Percentiles rank a stretch among this genome's conserved stretches.
Evolutionary conservation across 2,797 vertebrate genomes (phyloP).

Genomic region (Macroramphosus scolopax): DNA sequence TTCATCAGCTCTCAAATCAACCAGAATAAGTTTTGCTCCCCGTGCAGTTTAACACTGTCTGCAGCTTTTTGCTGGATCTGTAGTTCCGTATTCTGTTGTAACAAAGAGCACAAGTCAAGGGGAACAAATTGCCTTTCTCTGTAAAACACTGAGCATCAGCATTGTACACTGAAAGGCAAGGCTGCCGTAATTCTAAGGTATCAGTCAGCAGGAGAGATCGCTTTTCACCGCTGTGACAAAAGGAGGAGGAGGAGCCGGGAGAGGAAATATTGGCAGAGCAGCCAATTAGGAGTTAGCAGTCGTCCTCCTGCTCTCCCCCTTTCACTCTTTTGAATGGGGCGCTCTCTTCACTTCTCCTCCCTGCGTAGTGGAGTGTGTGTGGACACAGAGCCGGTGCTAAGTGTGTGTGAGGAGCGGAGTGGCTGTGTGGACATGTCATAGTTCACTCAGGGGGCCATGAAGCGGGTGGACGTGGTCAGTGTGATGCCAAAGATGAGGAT

Average conservation of each 20-base stretch:
- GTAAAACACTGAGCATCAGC: constrained; percentile 57
- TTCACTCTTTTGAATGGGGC: constrained; percentile 66
- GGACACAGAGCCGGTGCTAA: constrained; percentile 57
- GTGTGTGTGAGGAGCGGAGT: constrained; percentile 52
- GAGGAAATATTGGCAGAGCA: constrained; percentile 66
- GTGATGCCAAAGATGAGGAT: constrained; percentile 61
- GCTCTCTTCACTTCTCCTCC: constrained; percentile 74
- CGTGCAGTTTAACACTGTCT: too few species aligned
- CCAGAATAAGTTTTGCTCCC: too few species aligned
- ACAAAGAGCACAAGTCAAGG: constrained; percentile 50
- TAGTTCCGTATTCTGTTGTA: constrained; percentile 27
- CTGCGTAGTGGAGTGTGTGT: constrained; percentile 61
- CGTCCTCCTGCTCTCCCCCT: constrained; percentile 56
- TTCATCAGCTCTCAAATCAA: too few species aligned
- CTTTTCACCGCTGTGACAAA: constrained; percentile 77
- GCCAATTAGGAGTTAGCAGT: constrained; percentile 65
- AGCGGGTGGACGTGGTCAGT: constrained; percentile 49
- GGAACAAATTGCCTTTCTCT: constrained; percentile 55
- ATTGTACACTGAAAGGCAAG: constrained; percentile 58
- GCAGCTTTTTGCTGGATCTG: too few species aligned
- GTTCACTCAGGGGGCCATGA: constrained; percentile 54
- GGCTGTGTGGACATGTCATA: constrained; percentile 74
- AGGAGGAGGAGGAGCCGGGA: constrained; percentile 60
- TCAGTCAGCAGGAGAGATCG: constrained; percentile 68
- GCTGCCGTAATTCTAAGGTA: constrained; percentile 66